Conservation (phyloP, 2,888 invertebrate genomes). For the Pachycephus smyrnensis region DNA sequence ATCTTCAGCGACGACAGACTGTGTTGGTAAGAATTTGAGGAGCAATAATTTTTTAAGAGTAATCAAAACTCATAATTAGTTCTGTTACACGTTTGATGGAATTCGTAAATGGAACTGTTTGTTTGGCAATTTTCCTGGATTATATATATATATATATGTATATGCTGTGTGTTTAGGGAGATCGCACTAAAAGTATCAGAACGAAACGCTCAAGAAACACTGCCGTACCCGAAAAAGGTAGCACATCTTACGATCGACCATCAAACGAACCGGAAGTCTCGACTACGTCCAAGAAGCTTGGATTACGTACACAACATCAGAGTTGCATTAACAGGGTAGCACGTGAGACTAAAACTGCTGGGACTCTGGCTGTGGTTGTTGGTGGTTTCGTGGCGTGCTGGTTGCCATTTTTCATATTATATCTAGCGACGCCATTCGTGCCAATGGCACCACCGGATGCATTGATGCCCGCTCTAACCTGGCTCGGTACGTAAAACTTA, state of each 20-base stretch:
- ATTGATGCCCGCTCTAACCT: slow-evolving; percentile 82
- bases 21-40: slow-evolving; percentile 30
- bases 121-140: background rate
- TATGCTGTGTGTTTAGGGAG: slow-evolving; percentile 17
- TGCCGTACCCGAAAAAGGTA: slow-evolving; percentile 19
- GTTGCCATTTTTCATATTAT: slow-evolving; percentile 89
- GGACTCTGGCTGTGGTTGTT: slow-evolving; percentile 87
- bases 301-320: slow-evolving; percentile 52
- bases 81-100: background rate
- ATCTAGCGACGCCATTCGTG: slow-evolving; percentile 84
- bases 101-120: background rate
- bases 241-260: slow-evolving; percentile 12
- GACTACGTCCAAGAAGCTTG: slow-evolving; percentile 37
- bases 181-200: slow-evolving; percentile 39
- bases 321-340: slow-evolving; percentile 67
- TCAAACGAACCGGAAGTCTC: slow-evolving; percentile 20
- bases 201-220: slow-evolving; percentile 31
- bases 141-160: background rate
- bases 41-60: background rate
- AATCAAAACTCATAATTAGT: background rate
- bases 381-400: slow-evolving; percentile 91
- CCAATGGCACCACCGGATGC: slow-evolving; percentile 66
- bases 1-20: slow-evolving; percentile 32
- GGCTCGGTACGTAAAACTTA: slow-evolving; percentile 73
- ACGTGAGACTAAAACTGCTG: slow-evolving; percentile 89